Evolutionary conservation across 2,113 vertebrate species (phyloP), one percentile per base, ranked within the genome.

Genomic region (Bufo gargarizans): DNA sequence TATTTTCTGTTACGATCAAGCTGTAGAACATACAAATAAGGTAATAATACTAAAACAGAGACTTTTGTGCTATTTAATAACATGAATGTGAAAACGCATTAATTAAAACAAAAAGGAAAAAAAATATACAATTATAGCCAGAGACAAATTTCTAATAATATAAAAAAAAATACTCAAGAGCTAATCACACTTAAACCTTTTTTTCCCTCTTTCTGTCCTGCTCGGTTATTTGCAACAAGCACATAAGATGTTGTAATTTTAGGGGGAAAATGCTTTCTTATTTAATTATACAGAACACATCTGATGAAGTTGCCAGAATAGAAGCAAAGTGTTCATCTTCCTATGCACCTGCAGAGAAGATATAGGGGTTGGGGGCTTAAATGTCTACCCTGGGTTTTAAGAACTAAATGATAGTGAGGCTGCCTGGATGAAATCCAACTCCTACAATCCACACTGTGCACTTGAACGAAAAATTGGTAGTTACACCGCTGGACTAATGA

Each of bases 401-500:
- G 92, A 85, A 94, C 91, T 92, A 94, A 96, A 94, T 94, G 92
- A 94, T 94, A 94, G 93, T 92, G 92, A 94, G 92, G 93, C 94
- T 89, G 92, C 89, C 91, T 96, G 93, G 95, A 95, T 93, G 87
- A 0, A 0, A 89, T 95, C 94, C 94, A 95, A 91, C 89, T 90
- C 91, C 93, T 93, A 92, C 93, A 91, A 92, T 93, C 90, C 91
- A 91, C 93, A 92, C 91, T 91, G 86, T 89, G 90, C 90, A 93
- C 89, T 89, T 90, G 91, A 95, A 92, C 87, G 89, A 91, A 93
- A 94, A 94, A 94, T 94, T 94, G 92, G 91, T 94, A 90, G 91
- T 94, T 93, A 89, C 90, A 92, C 90, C 93, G 91, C 91, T 92
- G 91, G 93, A 92, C 92, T 94, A 94, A 95, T 95, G 93, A 93